phyloP scores from a whole-genome alignment of 2,113 vertebrate genomes.

The Tamias sibiricus region DNA sequence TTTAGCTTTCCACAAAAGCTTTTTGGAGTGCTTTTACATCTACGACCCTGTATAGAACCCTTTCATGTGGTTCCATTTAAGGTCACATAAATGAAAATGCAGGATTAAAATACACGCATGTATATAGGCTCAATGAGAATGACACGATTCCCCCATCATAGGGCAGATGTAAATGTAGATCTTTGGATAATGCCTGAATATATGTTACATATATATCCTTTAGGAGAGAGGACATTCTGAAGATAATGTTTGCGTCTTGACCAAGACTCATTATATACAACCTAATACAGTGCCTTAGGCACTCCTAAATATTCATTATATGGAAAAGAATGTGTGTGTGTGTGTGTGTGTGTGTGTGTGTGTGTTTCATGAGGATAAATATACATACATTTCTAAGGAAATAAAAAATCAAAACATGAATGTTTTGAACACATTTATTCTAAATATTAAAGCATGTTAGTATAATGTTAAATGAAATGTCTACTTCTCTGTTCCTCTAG shows the following conservation, averaged over 20 bases:
- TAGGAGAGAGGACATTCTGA: background rate
- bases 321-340: background rate
- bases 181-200: background rate
- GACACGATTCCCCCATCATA: background rate
- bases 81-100: background rate
- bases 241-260: background rate
- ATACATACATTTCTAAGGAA: background rate
- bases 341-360: background rate
- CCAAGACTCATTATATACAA: background rate
- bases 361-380: background rate
- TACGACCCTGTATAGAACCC: background rate
- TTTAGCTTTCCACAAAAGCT: conserved; percentile 46
- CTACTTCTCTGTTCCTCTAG: background rate
- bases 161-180: background rate
- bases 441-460: conserved; percentile 4
- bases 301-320: background rate
- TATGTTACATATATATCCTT: background rate
- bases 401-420: background rate
- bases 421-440: conserved; percentile 4
- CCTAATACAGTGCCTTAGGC: background rate
- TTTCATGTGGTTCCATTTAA: conserved; percentile 35
- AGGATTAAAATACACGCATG: background rate
- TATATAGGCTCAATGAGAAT: background rate
- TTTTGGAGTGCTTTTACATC: background rate
- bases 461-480: background rate